Percentiles rank a stretch among this genome's conserved stretches.
Conservation (phyloP, 1,140 invertebrate genomes). For the Lepidurus apus region DNA sequence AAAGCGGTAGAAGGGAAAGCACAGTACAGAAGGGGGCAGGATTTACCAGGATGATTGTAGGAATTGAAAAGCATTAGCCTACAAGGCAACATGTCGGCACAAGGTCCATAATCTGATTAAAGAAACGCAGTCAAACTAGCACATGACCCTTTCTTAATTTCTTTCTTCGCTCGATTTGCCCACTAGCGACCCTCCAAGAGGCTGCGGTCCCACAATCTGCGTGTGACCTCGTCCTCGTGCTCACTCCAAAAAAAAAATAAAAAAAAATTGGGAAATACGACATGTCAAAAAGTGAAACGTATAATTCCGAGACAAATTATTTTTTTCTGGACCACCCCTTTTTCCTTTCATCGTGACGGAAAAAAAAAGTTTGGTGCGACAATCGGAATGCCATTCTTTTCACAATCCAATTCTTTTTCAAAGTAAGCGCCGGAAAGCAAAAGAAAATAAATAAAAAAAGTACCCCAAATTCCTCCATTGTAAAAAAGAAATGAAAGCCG, state of each 20-base stretch:
- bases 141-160: slow-evolving; percentile 9
- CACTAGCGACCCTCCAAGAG: neutral
- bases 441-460: no score
- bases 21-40: neutral
- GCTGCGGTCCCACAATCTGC: neutral
- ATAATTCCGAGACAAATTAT: neutral
- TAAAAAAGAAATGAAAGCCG: no score
- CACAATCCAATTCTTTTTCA: no score
- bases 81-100: slow-evolving; percentile 13
- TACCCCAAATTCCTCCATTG: no score
- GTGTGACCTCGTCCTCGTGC: neutral
- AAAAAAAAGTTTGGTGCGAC: no score
- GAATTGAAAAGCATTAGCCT: slow-evolving; percentile 22
- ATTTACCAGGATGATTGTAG: neutral
- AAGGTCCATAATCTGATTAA: slow-evolving; percentile 19
- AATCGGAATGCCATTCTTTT: no score
- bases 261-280: neutral
- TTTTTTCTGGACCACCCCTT: neutral
- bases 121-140: neutral
- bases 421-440: no score
- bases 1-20: neutral
- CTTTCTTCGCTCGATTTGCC: neutral
- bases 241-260: neutral
- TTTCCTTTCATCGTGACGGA: neutral
- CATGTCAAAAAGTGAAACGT: neutral